phyloP scores from a whole-genome alignment of 2,888 invertebrate genomes.

The Lissocephala sabroskyi region DNA sequence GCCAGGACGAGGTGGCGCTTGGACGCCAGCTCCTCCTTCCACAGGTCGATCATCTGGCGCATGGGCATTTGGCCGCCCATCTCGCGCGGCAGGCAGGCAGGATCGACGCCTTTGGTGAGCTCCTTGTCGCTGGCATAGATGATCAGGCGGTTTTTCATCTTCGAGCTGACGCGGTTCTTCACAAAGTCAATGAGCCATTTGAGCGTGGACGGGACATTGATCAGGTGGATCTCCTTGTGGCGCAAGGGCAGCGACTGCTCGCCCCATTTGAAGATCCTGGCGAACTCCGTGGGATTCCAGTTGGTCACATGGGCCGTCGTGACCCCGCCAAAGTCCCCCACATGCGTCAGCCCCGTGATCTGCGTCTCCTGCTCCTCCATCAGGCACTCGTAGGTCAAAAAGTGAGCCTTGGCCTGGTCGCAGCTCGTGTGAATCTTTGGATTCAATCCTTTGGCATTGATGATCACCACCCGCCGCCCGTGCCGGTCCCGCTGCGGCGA shows the following conservation, averaged over 20 bases:
- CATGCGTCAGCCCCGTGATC: conserved; percentile 82
- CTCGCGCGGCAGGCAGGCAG: conserved; percentile 79
- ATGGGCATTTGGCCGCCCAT: conserved; percentile 82
- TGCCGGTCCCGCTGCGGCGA: conserved; percentile 82
- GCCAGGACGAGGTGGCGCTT: conserved; percentile 77
- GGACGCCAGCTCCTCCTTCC: conserved; percentile 77
- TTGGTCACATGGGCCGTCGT: conserved; percentile 79
- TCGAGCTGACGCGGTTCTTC: conserved; percentile 79
- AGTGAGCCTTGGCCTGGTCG: conserved; percentile 81
- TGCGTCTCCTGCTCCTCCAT: conserved; percentile 84
- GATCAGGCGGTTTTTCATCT: conserved; percentile 80
- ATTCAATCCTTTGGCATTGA: conserved; percentile 78
- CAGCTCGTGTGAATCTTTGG: conserved; percentile 78
- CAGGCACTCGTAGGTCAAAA: conserved; percentile 82
- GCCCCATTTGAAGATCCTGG: conserved; percentile 81
- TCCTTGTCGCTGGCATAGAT: conserved; percentile 77
- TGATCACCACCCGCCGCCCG: conserved; percentile 83
- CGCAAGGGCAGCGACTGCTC: conserved; percentile 87
- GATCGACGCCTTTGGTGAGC: conserved; percentile 76
- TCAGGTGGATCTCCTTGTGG: conserved; percentile 83
- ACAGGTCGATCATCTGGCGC: conserved; percentile 81
- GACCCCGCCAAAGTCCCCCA: conserved; percentile 79
- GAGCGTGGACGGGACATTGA: conserved; percentile 82
- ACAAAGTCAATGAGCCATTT: conserved; percentile 85
- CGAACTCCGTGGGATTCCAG: conserved; percentile 83